Percentiles rank a stretch among this genome's conserved stretches.
phyloP scores from a whole-genome alignment of 2,113 vertebrate genomes.

The Neotoma lepida region DNA sequence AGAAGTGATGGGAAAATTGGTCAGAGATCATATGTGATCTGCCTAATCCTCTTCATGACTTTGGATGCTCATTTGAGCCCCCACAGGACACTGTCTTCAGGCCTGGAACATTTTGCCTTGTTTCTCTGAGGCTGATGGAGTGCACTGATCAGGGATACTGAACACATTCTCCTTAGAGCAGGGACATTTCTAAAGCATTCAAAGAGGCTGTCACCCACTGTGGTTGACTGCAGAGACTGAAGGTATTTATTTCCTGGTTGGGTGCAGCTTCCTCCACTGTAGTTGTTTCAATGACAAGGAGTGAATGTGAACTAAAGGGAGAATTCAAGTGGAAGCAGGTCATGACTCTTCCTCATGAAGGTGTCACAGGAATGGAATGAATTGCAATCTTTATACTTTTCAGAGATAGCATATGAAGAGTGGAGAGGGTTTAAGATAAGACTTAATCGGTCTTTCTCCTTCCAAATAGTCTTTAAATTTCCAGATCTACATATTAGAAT shows the following conservation, averaged over 20 bases:
- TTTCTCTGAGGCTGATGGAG: not conserved
- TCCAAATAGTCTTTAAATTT: not conserved
- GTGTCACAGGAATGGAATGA: not conserved
- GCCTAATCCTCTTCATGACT: not conserved
- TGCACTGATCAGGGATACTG: not conserved
- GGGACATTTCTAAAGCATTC: not conserved
- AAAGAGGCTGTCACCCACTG: not conserved
- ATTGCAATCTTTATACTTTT: not conserved
- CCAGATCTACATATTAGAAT: not conserved
- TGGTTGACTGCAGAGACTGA: fast-evolving
- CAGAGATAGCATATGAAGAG: not conserved
- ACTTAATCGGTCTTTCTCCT: not conserved
- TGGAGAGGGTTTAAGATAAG: not conserved
- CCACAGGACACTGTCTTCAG: not conserved
- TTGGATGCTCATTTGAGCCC: not conserved
- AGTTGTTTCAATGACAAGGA: not conserved
- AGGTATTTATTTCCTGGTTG: not conserved
- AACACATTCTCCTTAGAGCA: not conserved
- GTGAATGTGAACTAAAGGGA: not conserved
- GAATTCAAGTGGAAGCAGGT: not conserved
- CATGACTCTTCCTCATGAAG: not conserved
- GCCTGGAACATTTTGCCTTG: not conserved
- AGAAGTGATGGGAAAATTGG: no score
- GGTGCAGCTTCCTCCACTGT: not conserved
- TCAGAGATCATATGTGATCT: not conserved